These are phyloP conservation scores for Pelvicachromis taeniatus DNA, from an alignment of 2,113 vertebrate genomes.

Conservation along the genomic window DNA sequence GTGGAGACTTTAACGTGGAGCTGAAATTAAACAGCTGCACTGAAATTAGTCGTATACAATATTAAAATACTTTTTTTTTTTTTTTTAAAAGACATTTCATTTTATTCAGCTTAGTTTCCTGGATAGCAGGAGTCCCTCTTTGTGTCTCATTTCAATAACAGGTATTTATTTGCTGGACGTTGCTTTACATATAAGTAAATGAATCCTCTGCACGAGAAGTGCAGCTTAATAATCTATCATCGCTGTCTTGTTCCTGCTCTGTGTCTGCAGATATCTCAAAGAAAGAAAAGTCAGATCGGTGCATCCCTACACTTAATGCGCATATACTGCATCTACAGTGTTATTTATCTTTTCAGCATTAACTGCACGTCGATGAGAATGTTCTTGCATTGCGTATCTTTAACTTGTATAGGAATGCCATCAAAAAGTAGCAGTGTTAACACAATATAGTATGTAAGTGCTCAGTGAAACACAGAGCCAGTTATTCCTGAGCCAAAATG, in stretches of 20 bases:
- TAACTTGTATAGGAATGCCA: not conserved
- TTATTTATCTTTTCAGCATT: constrained; percentile 56
- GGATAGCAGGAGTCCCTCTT: not conserved
- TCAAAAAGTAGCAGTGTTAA: not conserved
- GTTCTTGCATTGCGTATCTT: not conserved
- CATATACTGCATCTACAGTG: constrained; percentile 9
- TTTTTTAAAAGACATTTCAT: not conserved
- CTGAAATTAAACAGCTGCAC: not conserved
- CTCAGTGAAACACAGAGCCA: not conserved
- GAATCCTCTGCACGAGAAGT: not conserved
- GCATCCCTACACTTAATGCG: constrained; percentile 2
- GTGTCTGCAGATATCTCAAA: not conserved
- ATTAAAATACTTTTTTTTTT: not conserved
- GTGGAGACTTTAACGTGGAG: not conserved
- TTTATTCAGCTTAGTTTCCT: not conserved
- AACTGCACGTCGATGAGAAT: constrained; percentile 1
- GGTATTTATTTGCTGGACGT: not conserved
- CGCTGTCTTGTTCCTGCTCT: not conserved
- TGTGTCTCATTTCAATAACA: not conserved
- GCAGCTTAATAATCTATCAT: not conserved
- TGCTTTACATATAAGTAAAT: not conserved
- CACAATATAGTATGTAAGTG: not conserved
- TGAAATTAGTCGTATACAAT: not conserved
- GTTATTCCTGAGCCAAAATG: not conserved
- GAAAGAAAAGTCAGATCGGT: not conserved